Percentiles rank a stretch among this genome's conserved stretches.
Conservation (phyloP, 2,888 invertebrate genomes). For the Hirtodrosophila alboralis region DNA sequence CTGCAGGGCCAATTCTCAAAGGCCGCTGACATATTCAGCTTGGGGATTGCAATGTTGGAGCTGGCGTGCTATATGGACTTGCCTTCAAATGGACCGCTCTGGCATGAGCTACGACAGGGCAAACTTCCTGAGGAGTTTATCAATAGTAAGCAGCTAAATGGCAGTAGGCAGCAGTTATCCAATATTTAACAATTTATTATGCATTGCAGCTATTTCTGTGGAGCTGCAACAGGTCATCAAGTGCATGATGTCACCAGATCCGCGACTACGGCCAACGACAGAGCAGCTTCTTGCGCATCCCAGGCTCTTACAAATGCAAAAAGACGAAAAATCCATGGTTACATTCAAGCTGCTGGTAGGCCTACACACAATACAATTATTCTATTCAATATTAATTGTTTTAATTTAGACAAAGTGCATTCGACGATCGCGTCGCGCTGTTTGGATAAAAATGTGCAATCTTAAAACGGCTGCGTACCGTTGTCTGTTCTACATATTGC, state of each 20-base stretch:
- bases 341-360: conserved; percentile 77
- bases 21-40: conserved; percentile 90
- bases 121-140: conserved; percentile 85
- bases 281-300: conserved; percentile 85
- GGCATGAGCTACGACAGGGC: conserved; percentile 88
- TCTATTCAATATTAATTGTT: not conserved
- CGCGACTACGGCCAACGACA: conserved; percentile 85
- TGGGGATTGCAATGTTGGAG: conserved; percentile 90
- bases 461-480: conserved; percentile 73
- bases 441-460: conserved; percentile 83
- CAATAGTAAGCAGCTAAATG: conserved; percentile 75
- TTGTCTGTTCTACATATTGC: conserved; percentile 70
- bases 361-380: not conserved
- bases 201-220: conserved; percentile 83
- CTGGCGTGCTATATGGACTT: conserved; percentile 89
- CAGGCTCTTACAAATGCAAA: conserved; percentile 69
- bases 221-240: conserved; percentile 85
- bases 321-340: conserved; percentile 77
- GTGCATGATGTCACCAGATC: conserved; percentile 86
- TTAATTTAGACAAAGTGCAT: conserved; percentile 76
- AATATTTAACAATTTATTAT: too few species aligned
- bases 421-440: conserved; percentile 77
- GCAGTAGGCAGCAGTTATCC: not conserved
- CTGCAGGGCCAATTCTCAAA: conserved; percentile 87
- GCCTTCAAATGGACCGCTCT: conserved; percentile 88